Percentiles rank a stretch among this genome's conserved stretches.
Conservation (phyloP, 1,140 invertebrate genomes). For the Chironomus striatipennis region DNA sequence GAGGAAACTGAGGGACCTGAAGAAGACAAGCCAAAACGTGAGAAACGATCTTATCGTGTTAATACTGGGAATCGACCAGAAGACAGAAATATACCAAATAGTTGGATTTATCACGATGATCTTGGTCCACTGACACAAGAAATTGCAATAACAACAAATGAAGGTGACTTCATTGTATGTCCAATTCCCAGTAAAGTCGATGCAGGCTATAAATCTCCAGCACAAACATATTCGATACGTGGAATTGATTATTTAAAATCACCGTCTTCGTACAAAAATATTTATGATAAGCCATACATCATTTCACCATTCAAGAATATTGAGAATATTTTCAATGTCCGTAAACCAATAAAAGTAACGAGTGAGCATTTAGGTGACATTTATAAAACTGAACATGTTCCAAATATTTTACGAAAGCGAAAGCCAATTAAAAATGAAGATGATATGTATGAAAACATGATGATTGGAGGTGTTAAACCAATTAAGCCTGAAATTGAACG, state of each 20-base stretch:
- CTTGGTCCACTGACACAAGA: background rate
- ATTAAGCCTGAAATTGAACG: background rate
- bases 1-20: conserved; percentile 4
- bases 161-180: conserved; percentile 21
- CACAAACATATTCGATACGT: background rate
- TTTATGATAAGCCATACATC: conserved; percentile 21
- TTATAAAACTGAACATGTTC: background rate
- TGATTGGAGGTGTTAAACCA: background rate
- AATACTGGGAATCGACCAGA: background rate
- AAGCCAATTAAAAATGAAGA: conserved; percentile 16
- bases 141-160: conserved; percentile 27
- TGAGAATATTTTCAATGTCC: conserved; percentile 10
- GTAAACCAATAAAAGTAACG: background rate
- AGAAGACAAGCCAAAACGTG: conserved; percentile 23
- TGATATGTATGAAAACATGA: background rate
- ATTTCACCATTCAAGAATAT: conserved; percentile 10
- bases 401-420: conserved; percentile 25
- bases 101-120: conserved; percentile 21
- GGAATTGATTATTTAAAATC: conserved; percentile 19
- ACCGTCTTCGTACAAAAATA: conserved; percentile 4
- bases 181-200: conserved; percentile 21
- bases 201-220: conserved; percentile 5
- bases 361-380: background rate
- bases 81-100: background rate
- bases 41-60: background rate